Evolutionary conservation across 2,113 vertebrate species (phyloP), one percentile per base, ranked within the genome.

Genomic region (Potamarius usumacintae): DNA sequence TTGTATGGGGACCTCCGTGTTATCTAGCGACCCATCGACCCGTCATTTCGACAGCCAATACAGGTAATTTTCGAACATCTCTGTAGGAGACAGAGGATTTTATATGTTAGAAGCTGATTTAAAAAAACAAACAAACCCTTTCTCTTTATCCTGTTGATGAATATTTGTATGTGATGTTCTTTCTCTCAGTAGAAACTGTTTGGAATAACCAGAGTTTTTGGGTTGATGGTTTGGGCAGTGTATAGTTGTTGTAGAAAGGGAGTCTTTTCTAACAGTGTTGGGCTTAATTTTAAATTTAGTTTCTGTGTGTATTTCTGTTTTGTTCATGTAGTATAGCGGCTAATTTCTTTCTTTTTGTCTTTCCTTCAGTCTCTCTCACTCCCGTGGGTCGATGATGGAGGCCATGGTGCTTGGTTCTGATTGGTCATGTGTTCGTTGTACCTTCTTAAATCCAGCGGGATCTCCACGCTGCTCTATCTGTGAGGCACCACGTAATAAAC

Each of bases 341-440:
- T 55, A 11, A 50, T 71, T 30, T 77, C n/a, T 42, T 27, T 79
- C 34, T 71, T 55, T 71, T 58, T 63, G 67, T 89, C 77, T 86
- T 78, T 87, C 25, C 79, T 89, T 94, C 95, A 98, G 97, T 95
- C 96, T 97, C 92, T 97, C 97, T 42, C 97, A 97, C 92, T 97
- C 96, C 84, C 96, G 97, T 0, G 96, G 97, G 93, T 96, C 97
- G 94, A 99, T 99, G 94, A 99, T 99, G 93, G 91, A 96, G 0
- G 95, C 95, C n/a, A 94, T 95, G 84, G 94, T 91, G 90, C 92
- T 93, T 88, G 96, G 94, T 57, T 74, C 88, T 6, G 97, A 99
- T 94, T 99, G 98, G 98, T 97, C 98, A 82, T 99, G 98, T 87
- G 96, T 96, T 22, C 98, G 98, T 92, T 99, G 98, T 93, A 99